Evolutionary conservation across 1,140 invertebrate genomes (phyloP), one percentile per base, ranked within the genome.

Genomic region (Calephelis virginiensis): DNA sequence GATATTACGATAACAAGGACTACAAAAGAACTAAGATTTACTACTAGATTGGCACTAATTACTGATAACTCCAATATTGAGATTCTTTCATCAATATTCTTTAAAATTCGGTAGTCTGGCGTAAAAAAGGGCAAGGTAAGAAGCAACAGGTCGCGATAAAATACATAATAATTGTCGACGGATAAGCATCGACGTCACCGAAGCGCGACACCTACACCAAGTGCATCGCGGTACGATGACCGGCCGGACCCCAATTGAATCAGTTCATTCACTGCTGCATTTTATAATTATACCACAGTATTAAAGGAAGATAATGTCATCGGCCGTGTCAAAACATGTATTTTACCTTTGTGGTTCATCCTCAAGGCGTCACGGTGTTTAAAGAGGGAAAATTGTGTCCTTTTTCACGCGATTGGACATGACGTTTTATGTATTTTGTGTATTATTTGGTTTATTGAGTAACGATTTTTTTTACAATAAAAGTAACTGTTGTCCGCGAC

Each of bases 141-240:
- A 69, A 78, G 85, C 88, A 91, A 91, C 88, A 91, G 88, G 88
- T 89, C 82, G 85, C 84, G 81, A 87, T 87, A 84, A 81, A 79
- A 85, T 89, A 28, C 28, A 86, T 91, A 91, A 86, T 91, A 91
- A 91, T 91, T 90, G 85, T 85, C 67, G 68, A 66, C 70, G 72
- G 86, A 91, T 89, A 88, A 87, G 77, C 80, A 89, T 88, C 85
- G 85, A 74, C 82, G 83, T 81, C 82, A 80, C 67, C 83, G 74
- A 77, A 85, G 68, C 87, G 87, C 82, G 84, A 82, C 85, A 77
- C 81, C 72, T 77, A 80, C 81, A 73, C 17, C 69, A 67, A 74
- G 73, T 67, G 65, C 72, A 73, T 73, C 76, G 70, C 64, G 17
- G 86, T 83, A 77, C 86, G 84, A 82, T 86, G 86, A 86, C 85